Conservation (phyloP, 2,797 vertebrate species). For the Oreonectes daqikongensis region DNA sequence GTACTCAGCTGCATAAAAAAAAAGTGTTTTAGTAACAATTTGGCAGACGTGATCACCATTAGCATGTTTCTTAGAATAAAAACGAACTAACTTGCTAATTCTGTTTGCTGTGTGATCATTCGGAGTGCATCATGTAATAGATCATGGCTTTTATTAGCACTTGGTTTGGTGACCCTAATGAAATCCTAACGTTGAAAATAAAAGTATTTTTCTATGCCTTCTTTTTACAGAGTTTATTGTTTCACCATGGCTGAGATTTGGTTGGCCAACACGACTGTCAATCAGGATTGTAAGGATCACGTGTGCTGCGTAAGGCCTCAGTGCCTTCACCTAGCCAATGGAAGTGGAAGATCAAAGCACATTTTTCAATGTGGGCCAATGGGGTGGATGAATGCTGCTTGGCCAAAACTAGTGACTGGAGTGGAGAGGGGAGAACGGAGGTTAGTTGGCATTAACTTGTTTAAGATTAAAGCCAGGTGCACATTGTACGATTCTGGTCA, state of each 20-base stretch:
- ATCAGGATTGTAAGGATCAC: neutral
- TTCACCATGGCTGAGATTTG: constrained; percentile 20
- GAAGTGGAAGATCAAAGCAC: neutral
- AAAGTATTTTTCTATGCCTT: neutral
- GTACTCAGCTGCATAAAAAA: neutral
- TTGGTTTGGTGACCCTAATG: neutral
- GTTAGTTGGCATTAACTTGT: constrained; percentile 8
- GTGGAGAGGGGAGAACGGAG: neutral
- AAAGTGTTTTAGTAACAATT: neutral
- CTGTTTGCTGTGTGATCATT: neutral
- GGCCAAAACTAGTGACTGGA: neutral
- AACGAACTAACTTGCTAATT: neutral
- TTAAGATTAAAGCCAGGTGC: neutral
- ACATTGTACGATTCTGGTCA: neutral
- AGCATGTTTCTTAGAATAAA: neutral
- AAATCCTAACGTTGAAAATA: too few species aligned
- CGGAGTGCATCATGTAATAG: neutral
- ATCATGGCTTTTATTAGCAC: neutral
- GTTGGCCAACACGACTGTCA: constrained; percentile 32
- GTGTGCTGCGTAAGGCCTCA: neutral
- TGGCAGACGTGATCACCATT: neutral
- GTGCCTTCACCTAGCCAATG: neutral
- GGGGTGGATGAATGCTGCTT: neutral
- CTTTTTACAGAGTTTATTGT: neutral
- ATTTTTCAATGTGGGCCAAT: neutral